Base-by-base conservation (phyloP, 2,888 invertebrate genomes). In the Alcis repandata region DNA sequence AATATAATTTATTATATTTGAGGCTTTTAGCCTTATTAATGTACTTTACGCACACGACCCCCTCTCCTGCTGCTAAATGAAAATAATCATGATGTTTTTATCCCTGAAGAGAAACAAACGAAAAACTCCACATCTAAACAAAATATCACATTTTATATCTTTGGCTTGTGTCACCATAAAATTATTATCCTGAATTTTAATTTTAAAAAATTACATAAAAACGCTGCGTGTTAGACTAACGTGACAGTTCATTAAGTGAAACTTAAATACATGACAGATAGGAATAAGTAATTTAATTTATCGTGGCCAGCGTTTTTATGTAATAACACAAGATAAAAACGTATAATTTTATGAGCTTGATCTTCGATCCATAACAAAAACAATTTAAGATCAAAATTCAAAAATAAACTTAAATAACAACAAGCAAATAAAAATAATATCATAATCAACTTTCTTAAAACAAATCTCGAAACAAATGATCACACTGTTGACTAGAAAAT, bases 101-200 rank as follows among this genome's bases (percentile, higher is more conserved):
- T 9, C 10, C 19, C 17, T 17, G 48, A 59, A 59, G 38, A 60
- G 36, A 61, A 52, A 60, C 63, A 59, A 41, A 53, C 43, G 54
- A 68, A 66, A 69, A 63, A 6, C 66, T 64, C 66, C 13, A 53
- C 9, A 40, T 67, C 71, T 70, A 74, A 73, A 73, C 58, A 71
- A 70, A 73, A 73, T 74, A 72, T 72, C 74, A 73, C 73, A 73
- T 73, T 67, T 73, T 69, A 63, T 67, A 71, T 70, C 48, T 71
- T 73, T 73, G 73, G 73, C 73, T 73, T 56, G 48, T 52, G 59
- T 67, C 51, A 59, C 51, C 65, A 66, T 60, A 67, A 73, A 70
- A 46, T 38, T 46, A 45, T 51, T 49, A 51, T 17, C 41, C 54
- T 54, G 53, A 33, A 19, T 58, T 13, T 32, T 10, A 20, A 40